Percentiles rank a stretch among this genome's conserved stretches.
These are phyloP conservation scores for Danio kyathit DNA, from an alignment of 2,797 vertebrate species.

Conservation along the genomic window DNA sequence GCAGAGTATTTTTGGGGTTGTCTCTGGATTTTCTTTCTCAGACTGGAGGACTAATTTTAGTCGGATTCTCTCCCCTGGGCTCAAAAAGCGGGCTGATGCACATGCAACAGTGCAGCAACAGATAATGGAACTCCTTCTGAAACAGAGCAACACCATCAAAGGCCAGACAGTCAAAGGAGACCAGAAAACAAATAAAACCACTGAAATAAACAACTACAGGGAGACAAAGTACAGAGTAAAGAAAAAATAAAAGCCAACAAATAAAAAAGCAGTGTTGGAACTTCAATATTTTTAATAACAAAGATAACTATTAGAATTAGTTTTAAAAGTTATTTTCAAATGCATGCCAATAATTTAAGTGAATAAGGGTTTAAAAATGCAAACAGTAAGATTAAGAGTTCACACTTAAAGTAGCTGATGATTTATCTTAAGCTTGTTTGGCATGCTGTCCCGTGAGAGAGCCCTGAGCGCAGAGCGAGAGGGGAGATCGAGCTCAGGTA, in stretches of 20 bases:
- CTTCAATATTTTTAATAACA: background rate
- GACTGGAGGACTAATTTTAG: constrained; percentile 73
- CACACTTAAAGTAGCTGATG: too few species aligned
- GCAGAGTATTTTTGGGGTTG: constrained; percentile 38
- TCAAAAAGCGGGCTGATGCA: constrained; percentile 24
- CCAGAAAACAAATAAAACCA: constrained; percentile 13
- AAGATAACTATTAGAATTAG: too few species aligned
- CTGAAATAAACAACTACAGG: background rate
- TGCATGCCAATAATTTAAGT: too few species aligned
- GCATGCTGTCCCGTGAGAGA: too few species aligned
- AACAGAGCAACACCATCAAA: constrained; percentile 27
- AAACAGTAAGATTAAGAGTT: too few species aligned
- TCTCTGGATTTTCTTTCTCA: constrained; percentile 73
- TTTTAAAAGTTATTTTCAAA: too few species aligned
- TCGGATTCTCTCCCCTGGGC: constrained; percentile 66
- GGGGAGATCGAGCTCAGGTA: too few species aligned
- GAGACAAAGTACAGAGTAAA: background rate
- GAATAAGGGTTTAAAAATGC: too few species aligned
- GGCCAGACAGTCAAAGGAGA: constrained; percentile 1
- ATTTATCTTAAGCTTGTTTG: too few species aligned
- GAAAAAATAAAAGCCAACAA: background rate
- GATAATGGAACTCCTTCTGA: constrained; percentile 7
- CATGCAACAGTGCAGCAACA: constrained; percentile 48
- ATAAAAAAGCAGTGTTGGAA: background rate
- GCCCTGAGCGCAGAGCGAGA: too few species aligned